phyloP scores from a whole-genome alignment of 2,888 invertebrate genomes.

The Psylliodes chrysocephalus region DNA sequence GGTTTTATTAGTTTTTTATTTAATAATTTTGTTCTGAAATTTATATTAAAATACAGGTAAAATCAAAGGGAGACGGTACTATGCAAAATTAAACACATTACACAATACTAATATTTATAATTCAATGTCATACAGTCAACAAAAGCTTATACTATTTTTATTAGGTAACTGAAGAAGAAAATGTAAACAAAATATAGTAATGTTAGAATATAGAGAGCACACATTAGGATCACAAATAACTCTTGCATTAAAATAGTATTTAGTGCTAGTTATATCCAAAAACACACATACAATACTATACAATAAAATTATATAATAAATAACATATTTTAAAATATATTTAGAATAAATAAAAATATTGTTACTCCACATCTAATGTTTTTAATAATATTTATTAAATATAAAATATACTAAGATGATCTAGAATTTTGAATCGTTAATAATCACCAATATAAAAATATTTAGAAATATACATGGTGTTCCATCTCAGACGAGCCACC shows the following conservation, averaged over 20 bases:
- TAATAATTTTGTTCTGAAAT: too few relatives aligned
- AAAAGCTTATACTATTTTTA: too few relatives aligned
- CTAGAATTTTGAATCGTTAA: too few relatives aligned
- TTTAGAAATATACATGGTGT: too few relatives aligned
- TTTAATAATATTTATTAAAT: too few relatives aligned
- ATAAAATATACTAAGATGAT: too few relatives aligned
- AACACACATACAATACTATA: not conserved
- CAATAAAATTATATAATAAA: not conserved
- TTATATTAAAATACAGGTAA: not conserved
- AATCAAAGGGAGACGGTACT: not conserved
- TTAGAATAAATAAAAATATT: not conserved
- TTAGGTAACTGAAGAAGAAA: not conserved
- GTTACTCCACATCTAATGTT: too few relatives aligned
- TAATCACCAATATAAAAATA: too few relatives aligned
- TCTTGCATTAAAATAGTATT: constrained; percentile 37
- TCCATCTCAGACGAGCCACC: too few relatives aligned
- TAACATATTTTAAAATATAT: not conserved
- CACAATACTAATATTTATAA: not conserved
- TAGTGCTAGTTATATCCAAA: constrained; percentile 12
- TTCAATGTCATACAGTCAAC: not conserved
- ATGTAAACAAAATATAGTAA: constrained; percentile 19
- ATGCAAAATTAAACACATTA: not conserved
- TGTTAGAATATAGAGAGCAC: constrained; percentile 26
- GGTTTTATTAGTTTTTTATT: too few relatives aligned
- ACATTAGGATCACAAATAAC: constrained; percentile 27